Base-by-base conservation (phyloP, 2,888 invertebrate genomes). In the Dione vanillae region DNA sequence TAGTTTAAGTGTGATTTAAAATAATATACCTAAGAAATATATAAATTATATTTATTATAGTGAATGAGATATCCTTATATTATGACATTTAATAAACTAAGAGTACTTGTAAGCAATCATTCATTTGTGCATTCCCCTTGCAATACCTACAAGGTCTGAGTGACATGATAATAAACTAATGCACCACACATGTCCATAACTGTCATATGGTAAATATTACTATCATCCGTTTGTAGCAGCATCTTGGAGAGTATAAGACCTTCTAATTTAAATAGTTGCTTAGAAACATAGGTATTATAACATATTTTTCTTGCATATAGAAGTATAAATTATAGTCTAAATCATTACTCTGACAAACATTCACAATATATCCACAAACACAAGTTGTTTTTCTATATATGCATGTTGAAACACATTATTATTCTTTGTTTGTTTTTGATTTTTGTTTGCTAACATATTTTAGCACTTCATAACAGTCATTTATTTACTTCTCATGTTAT, bases 81-180 rank as follows among this genome's bases (percentile, higher is more conserved):
- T 49, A n/a, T 56, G 37, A 40, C 56, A 56, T 56, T 56, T 6
- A 56, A 37, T 56, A 37, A 16, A 49, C 14, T 35, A 56, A 68
- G 54, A 61, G 84, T 91, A 91, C 89, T 91, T 92, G 89, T 91
- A 89, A 79, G 91, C 90, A 91, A 91, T 91, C 90, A 91, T 92
- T 89, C 88, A 89, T 89, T 89, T 90, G 83, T 83, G 76, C 73
- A 74, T 80, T 84, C 86, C 79, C 79, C 78, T 69, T 72, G 75
- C 84, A 85, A 85, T 69, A 68, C 64, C 56, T 69, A 71, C 71
- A 71, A 76, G 73, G 73, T 62, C 76, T 75, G 67, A 76, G 71
- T 78, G 78, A 70, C 76, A 78, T 78, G 76, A 77, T 75, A 78
- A 69, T 71, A 68, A 72, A 67, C 69, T 71, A 61, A 71, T 65